phyloP scores from a whole-genome alignment of 2,888 invertebrate genomes.

The Troilus luridus region DNA sequence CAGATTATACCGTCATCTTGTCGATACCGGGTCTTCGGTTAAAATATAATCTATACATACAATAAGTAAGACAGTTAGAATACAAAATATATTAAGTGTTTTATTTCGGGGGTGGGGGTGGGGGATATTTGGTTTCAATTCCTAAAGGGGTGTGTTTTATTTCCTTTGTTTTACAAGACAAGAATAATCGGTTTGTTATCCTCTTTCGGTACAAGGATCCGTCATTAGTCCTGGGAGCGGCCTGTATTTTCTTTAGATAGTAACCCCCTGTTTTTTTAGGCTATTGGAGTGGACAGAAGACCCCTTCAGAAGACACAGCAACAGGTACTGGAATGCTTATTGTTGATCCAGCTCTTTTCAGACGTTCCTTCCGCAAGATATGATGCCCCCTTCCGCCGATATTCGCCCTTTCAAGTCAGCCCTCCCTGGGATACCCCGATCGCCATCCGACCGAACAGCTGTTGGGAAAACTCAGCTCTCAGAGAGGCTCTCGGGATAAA shows the following conservation, averaged over 20 bases:
- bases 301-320: not conserved
- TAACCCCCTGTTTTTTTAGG: not conserved
- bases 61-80: too few species aligned
- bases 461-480: not conserved
- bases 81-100: too few species aligned
- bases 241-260: not conserved
- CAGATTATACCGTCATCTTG: not conserved
- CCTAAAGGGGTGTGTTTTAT: not conserved
- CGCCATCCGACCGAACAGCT: not conserved
- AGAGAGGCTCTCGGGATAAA: not conserved
- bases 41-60: not conserved
- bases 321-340: conserved; percentile 5
- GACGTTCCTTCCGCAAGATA: not conserved
- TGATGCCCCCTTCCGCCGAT: not conserved
- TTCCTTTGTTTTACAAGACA: not conserved
- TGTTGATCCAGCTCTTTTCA: not conserved
- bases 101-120: too few species aligned
- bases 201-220: not conserved
- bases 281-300: not conserved
- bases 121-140: not conserved
- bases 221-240: not conserved
- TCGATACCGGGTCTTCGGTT: not conserved
- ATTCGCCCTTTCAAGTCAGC: not conserved
- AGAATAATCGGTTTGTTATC: not conserved
- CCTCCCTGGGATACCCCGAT: not conserved